Evolutionary conservation across 2,888 invertebrate genomes (phyloP), one percentile per base, ranked within the genome.

Genomic region (Phorcus lineatus): DNA sequence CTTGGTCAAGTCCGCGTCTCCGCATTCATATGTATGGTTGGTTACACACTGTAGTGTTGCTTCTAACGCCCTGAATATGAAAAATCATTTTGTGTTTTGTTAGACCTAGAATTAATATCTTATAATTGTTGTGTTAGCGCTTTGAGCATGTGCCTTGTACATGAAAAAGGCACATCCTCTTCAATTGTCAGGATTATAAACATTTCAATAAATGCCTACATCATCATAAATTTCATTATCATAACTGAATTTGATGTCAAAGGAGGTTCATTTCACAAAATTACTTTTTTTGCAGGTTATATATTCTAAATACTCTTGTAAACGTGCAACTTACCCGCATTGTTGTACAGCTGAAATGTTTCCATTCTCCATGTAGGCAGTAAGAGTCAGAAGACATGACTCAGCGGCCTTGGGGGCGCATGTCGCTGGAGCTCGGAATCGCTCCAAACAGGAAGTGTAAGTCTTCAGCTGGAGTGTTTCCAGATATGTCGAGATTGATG

Each of bases 351-450:
- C 24, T 13, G 24, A 19, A 19, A 75, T 22, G 24, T 47, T 75
- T 16, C 75, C 75, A 28, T 24, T 28, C 75, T 52, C 52, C 75
- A 75, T 75, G 75, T 53, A 75, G 53, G 53, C 75, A 2, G 53
- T 52, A 11, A 75, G 75, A 28, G 52, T 17, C 24, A 17, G 3
- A 19, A 53, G 31, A 22, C 53, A 52, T 16, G 54, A 19, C 9
- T 13, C 22, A 24, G 75, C 75, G 3, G 53, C 52, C 19, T 4
- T 19, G 0, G 53, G 75, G 13, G 22, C 7, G 19, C 74, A 74
- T 9, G 52, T 13, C 17, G 40, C 16, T 11, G 11, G n/a, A 0
- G 47, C 22, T 28, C 22, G 47, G 7, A 40, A n/a, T 47, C 52
- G 22, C 0, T 22, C 22, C 54, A 24, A 17, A n/a, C 75, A 75